A percentile compares a stretch with the other conserved stretches of the same genome.
Evolutionary conservation across 2,888 invertebrate genomes (phyloP).

Genomic region (Melanophora roralis): DNA sequence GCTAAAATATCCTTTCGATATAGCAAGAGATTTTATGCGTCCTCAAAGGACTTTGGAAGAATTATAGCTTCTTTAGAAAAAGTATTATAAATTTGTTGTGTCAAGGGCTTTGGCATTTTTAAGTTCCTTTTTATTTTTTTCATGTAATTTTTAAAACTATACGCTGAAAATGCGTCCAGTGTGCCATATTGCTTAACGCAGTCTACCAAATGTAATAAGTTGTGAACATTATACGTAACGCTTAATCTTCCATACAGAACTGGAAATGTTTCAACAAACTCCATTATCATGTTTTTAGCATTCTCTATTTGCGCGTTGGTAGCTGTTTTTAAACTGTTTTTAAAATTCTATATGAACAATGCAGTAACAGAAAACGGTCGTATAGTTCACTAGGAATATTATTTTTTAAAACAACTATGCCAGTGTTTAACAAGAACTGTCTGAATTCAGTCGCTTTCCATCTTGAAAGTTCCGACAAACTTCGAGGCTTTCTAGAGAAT

Average conservation of each 20-base stretch:
- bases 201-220: slow-evolving; percentile 1
- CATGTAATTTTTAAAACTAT: background rate
- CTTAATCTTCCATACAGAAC: background rate
- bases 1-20: too few relatives aligned
- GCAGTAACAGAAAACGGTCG: background rate
- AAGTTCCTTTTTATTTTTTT: background rate
- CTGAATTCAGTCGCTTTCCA: slow-evolving; percentile 22
- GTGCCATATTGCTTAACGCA: background rate
- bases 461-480: background rate
- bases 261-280: slow-evolving; percentile 6
- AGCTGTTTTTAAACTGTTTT: background rate
- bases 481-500: background rate
- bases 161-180: background rate
- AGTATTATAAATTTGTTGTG: background rate
- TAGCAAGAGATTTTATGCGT: too few relatives aligned
- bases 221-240: slow-evolving; percentile 10
- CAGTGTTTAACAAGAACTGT: slow-evolving; percentile 18
- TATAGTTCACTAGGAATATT: background rate
- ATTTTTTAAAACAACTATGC: slow-evolving; percentile 12
- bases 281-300: background rate
- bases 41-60: too few relatives aligned
- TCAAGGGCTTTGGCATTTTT: background rate
- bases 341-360: slow-evolving; percentile 16
- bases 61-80: too few relatives aligned
- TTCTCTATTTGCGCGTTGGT: too few relatives aligned